A percentile compares a stretch with the other conserved stretches of the same genome.
phyloP scores from a whole-genome alignment of 2,888 invertebrate species.

The Acanthacorydalis orientalis region DNA sequence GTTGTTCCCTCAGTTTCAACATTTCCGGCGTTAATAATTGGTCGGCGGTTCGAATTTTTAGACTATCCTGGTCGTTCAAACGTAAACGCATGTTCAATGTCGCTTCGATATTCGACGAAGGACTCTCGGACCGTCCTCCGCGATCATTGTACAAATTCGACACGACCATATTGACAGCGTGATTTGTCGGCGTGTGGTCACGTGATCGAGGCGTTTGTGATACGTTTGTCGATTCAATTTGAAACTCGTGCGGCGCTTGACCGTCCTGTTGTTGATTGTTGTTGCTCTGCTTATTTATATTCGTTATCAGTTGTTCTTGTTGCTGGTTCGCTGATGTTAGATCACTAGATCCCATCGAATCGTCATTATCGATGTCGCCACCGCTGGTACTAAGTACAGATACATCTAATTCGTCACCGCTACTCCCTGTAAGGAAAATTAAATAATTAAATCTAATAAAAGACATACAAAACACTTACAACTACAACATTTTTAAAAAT shows the following conservation, averaged over 20 bases:
- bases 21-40: conserved; percentile 10
- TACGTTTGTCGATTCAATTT: conserved; percentile 7
- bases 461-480: too few species aligned
- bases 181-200: conserved; percentile 7
- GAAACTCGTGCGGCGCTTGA: neutral
- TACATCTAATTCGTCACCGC: conserved; percentile 40
- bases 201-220: neutral
- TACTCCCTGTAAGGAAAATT: conserved; percentile 33
- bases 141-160: neutral
- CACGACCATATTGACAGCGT: neutral
- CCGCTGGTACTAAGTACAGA: conserved; percentile 13
- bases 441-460: too few species aligned
- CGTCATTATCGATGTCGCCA: conserved; percentile 13
- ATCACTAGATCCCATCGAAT: conserved; percentile 12
- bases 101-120: conserved; percentile 6
- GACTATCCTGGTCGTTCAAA: conserved; percentile 6
- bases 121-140: conserved; percentile 2
- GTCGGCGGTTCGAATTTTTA: conserved; percentile 10
- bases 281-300: conserved; percentile 4
- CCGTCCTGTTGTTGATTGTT: conserved; percentile 3
- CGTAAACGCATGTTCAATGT: conserved; percentile 8
- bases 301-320: conserved; percentile 9
- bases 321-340: conserved; percentile 5
- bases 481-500: too few species aligned
- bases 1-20: conserved; percentile 6